Evolutionary conservation across 2,113 vertebrate species (phyloP).

Genomic region (Microtus oregoni): DNA sequence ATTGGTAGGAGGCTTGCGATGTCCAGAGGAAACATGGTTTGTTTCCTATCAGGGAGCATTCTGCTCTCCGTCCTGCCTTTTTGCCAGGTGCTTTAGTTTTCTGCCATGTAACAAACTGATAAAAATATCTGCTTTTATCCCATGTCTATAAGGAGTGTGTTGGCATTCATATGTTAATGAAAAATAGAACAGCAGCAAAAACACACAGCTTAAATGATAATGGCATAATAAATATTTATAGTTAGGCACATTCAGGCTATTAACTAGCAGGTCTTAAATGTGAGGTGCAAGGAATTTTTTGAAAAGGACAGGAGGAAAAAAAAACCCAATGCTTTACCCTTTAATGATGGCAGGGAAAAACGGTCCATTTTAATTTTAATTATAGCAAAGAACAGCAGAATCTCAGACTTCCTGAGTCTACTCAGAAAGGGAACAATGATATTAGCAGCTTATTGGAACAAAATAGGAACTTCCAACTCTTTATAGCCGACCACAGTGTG

Average conservation of each 20-base stretch:
- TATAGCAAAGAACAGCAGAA: not conserved
- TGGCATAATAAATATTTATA: slow-evolving; percentile 44
- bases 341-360: slow-evolving; percentile 18
- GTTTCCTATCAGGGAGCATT: not conserved
- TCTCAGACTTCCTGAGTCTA: not conserved
- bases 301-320: slow-evolving; percentile 31
- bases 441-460: not conserved
- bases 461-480: slow-evolving; percentile 22
- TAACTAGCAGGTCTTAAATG: slow-evolving; percentile 6
- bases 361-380: slow-evolving; percentile 15
- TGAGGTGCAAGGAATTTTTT: not conserved
- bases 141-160: not conserved
- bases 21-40: not conserved
- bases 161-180: slow-evolving; percentile 1
- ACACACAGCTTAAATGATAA: not conserved
- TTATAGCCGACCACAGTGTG: not conserved
- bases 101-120: not conserved
- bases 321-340: not conserved
- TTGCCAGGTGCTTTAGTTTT: slow-evolving; percentile 34
- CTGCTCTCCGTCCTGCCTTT: not conserved
- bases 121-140: slow-evolving; percentile 5
- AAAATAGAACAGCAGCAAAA: not conserved
- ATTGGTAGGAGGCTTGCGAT: not conserved
- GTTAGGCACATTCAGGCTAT: not conserved
- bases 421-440: not conserved